Evolutionary conservation across 2,113 vertebrate species (phyloP).

Genomic region (Lepisosteus oculatus): DNA sequence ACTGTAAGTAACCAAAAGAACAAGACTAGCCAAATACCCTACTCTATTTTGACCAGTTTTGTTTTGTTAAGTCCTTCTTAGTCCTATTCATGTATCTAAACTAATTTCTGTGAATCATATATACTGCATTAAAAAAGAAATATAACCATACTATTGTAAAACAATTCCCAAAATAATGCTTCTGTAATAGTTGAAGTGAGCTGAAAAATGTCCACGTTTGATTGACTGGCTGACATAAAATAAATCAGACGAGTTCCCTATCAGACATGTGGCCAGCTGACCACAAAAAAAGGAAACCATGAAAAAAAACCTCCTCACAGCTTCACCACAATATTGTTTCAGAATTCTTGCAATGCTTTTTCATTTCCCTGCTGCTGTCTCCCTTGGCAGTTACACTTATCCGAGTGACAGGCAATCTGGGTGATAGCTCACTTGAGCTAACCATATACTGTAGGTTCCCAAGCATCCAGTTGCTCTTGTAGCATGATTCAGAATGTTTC

Average conservation of each 20-base stretch:
- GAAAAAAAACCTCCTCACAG: neutral
- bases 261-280: neutral
- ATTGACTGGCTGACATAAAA: neutral
- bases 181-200: neutral
- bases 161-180: neutral
- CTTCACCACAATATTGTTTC: neutral
- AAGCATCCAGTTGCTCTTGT: neutral
- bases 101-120: neutral
- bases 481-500: neutral
- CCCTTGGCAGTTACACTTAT: neutral
- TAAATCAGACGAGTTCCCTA: neutral
- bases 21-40: too few species aligned
- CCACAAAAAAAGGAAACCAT: too few species aligned
- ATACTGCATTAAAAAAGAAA: neutral
- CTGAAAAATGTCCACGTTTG: neutral
- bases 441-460: neutral
- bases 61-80: too few species aligned
- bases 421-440: neutral
- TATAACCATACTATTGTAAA: neutral
- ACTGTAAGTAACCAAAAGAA: too few species aligned
- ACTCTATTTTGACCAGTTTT: too few species aligned
- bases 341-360: neutral
- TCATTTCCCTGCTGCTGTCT: neutral
- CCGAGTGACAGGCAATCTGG: neutral
- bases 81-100: neutral